phyloP scores from a whole-genome alignment of 2,113 vertebrate species.

The Colistium nudipinnis region DNA sequence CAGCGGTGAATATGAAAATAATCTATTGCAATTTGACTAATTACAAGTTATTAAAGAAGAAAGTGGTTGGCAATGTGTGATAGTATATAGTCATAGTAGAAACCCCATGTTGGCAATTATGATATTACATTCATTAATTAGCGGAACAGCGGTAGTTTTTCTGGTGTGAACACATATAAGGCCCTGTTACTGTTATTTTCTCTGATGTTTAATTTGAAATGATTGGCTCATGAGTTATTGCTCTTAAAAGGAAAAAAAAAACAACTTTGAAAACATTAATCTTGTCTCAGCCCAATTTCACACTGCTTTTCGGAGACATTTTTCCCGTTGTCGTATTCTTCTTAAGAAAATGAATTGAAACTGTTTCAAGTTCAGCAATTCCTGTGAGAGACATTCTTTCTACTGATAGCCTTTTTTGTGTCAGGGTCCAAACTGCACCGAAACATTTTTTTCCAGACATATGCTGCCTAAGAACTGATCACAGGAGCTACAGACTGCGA shows the following conservation, averaged over 20 bases:
- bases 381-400: not conserved
- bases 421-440: not conserved
- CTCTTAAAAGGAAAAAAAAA: not conserved
- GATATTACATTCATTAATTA: no score
- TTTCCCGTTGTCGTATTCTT: not conserved
- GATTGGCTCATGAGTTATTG: no score
- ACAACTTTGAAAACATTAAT: not conserved
- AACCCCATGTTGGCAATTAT: no score
- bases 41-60: no score
- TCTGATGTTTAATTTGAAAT: not conserved
- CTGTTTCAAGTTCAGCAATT: no score
- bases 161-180: no score
- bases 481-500: not conserved
- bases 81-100: no score
- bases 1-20: no score
- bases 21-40: no score
- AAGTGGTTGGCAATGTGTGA: no score
- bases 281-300: not conserved
- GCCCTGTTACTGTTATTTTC: not conserved
- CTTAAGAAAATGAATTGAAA: no score
- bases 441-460: slow-evolving; percentile 2
- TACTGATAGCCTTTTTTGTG: not conserved
- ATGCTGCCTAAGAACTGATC: slow-evolving; percentile 5
- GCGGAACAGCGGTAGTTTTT: no score
- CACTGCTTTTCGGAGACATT: not conserved